Percentiles rank a stretch among this genome's conserved stretches.
Conservation (phyloP, 2,113 vertebrate species). For the Alligator sinensis region DNA sequence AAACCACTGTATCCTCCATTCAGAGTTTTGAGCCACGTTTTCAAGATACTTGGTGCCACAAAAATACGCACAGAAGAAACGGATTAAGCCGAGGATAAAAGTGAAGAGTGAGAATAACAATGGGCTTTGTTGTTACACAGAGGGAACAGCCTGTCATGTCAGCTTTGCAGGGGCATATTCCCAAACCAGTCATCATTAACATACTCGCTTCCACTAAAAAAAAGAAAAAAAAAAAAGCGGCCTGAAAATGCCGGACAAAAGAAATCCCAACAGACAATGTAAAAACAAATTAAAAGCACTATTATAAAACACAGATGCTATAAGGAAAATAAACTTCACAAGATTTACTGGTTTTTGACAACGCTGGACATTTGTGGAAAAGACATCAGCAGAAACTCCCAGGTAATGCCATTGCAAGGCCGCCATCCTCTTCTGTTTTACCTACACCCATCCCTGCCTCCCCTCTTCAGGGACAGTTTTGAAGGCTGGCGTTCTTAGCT, state of each 20-base stretch:
- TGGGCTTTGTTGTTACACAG: conserved; percentile 72
- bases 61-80: conserved; percentile 70
- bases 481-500: conserved; percentile 79
- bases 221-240: conserved; percentile 74
- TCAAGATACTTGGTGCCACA: conserved; percentile 72
- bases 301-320: conserved; percentile 99
- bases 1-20: conserved; percentile 12
- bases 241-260: conserved; percentile 87
- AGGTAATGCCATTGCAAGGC: conserved; percentile 77
- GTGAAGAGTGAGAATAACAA: conserved; percentile 78
- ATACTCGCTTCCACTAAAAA: conserved; percentile 85
- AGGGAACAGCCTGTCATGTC: conserved; percentile 73
- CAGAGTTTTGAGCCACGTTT: conserved; percentile 58
- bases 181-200: conserved; percentile 87
- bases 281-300: conserved; percentile 97
- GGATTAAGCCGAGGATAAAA: conserved; percentile 77
- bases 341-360: conserved; percentile 93
- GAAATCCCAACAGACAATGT: conserved; percentile 90
- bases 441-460: conserved; percentile 13
- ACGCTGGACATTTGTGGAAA: conserved; percentile 91
- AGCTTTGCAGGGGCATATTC: conserved; percentile 78
- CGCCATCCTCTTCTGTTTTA: conserved; percentile 25
- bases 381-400: conserved; percentile 87
- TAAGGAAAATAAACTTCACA: conserved; percentile 94
- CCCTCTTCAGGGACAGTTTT: conserved; percentile 34